Base-by-base conservation (phyloP, 2,797 vertebrate genomes). In the Neostethus bicornis region DNA sequence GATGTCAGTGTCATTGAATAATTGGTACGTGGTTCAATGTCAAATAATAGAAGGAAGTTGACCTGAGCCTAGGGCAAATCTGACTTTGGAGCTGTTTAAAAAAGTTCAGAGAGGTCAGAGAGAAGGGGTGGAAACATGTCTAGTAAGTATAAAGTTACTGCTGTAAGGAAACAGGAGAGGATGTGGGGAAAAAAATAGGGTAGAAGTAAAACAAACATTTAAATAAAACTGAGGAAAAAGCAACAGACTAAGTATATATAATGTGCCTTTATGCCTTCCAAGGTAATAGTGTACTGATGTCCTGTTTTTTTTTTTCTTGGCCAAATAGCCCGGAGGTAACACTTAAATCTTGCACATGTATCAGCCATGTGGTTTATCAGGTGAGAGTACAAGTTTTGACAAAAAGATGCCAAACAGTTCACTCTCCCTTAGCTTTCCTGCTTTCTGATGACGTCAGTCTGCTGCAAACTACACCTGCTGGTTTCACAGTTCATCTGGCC, bases 401-500 rank as follows among this genome's bases (percentile, higher is more conserved):
- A 66, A 29, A 78, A 45, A 75, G 54, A 64, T 56, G 61, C 53
- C 81, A 82, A 77, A 83, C 75, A 72, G 51, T 66, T 67, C 73
- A 67, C 67, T 81, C 77, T 78, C 80, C 62, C 50, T 69, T 60
- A 31, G 25, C 79, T 69, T 65, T 60, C 58, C 57, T 53, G 71
- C 49, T 61, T 42, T 58, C 48, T n/a, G 61, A 70, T 89, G 85
- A 90, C 86, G 81, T 91, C 87, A 91, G 68, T 78, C 77, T 88
- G 81, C 87, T 83, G 88, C 85, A 90, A 85, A 85, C 83, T 77
- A 84, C 85, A 90, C 90, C 89, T 91, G 87, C 89, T 86, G 83
- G 79, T 72, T 82, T 79, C 81, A 52, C 70, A 59, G 64, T 66
- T 73, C 77, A 70, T 73, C 83, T 85, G 82, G 85, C 82, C 66